phyloP scores from a whole-genome alignment of 2,797 vertebrate genomes.

The Sebastes cheni region DNA sequence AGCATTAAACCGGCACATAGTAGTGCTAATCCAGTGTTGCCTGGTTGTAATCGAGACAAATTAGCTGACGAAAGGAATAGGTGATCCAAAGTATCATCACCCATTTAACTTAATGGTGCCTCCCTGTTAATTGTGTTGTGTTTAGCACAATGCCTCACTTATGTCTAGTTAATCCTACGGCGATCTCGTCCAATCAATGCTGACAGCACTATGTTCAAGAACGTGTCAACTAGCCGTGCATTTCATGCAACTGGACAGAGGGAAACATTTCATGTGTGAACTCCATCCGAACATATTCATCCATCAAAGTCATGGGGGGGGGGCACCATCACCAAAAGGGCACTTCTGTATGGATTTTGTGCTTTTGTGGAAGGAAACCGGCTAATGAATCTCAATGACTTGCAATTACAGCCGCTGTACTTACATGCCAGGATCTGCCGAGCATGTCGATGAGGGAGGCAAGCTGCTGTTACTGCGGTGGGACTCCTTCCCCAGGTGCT shows the following conservation, averaged over 20 bases:
- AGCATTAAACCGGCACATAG: conserved; percentile 5
- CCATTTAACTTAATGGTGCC: neutral
- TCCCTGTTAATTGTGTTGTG: neutral
- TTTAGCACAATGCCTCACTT: neutral
- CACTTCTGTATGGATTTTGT: conserved; percentile 67
- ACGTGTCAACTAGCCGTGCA: conserved; percentile 24
- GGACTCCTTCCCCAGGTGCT: conserved; percentile 34
- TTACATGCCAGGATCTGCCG: conserved; percentile 52
- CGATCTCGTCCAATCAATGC: neutral
- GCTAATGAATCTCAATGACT: conserved; percentile 73
- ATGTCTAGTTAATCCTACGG: neutral
- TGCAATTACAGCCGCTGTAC: conserved; percentile 68
- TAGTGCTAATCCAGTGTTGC: conserved; percentile 1
- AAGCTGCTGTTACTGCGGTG: conserved; percentile 12
- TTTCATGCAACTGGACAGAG: conserved; percentile 6
- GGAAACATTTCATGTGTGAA: conserved; percentile 52
- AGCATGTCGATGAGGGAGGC: conserved; percentile 28
- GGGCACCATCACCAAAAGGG: conserved; percentile 51
- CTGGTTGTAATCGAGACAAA: conserved; percentile 38
- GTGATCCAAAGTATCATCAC: conserved; percentile 12
- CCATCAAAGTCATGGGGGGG: conserved; percentile 56
- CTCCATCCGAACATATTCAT: conserved; percentile 56
- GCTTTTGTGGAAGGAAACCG: conserved; percentile 56
- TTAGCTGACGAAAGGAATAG: conserved; percentile 15
- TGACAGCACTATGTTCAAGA: conserved; percentile 21